Conservation (phyloP, 2,888 invertebrate species). For the Melieria picta region DNA sequence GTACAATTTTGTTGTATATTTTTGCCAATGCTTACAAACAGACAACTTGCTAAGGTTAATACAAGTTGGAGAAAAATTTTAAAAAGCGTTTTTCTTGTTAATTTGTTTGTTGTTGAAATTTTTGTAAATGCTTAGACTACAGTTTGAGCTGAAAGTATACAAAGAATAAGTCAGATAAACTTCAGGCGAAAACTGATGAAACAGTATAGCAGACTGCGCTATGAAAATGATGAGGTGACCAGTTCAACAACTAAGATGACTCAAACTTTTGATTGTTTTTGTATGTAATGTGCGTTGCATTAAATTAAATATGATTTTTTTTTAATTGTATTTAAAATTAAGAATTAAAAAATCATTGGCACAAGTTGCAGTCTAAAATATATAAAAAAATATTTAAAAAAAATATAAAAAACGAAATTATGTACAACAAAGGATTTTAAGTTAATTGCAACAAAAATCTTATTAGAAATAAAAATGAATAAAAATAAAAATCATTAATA, state of each 20-base stretch:
- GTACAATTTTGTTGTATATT: not conserved
- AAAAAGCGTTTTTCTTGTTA: constrained; percentile 12
- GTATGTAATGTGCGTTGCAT: not conserved
- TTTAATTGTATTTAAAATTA: constrained; percentile 12
- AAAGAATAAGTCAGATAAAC: constrained; percentile 40
- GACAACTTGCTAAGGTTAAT: too few species aligned
- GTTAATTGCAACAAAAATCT: constrained; percentile 37
- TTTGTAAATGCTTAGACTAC: constrained; percentile 48
- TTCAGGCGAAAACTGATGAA: too few species aligned
- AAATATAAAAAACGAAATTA: constrained; percentile 30
- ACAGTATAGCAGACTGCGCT: not conserved
- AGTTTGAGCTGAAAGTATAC: constrained; percentile 62
- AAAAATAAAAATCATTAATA: constrained; percentile 12
- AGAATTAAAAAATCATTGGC: constrained; percentile 61
- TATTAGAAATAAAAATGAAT: constrained; percentile 35
- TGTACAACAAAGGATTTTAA: constrained; percentile 38
- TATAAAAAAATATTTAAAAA: constrained; percentile 22
- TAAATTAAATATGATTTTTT: constrained; percentile 6
- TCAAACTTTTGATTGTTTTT: not conserved
- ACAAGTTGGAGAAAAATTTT: not conserved
- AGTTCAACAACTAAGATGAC: too few species aligned
- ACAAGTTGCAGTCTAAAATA: constrained; percentile 63
- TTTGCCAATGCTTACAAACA: not conserved
- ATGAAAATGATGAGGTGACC: not conserved
- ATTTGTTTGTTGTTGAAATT: constrained; percentile 18